Evolutionary conservation across 2,113 vertebrate genomes (phyloP).

Genomic region (Rhinopomastus cyanomelas): DNA sequence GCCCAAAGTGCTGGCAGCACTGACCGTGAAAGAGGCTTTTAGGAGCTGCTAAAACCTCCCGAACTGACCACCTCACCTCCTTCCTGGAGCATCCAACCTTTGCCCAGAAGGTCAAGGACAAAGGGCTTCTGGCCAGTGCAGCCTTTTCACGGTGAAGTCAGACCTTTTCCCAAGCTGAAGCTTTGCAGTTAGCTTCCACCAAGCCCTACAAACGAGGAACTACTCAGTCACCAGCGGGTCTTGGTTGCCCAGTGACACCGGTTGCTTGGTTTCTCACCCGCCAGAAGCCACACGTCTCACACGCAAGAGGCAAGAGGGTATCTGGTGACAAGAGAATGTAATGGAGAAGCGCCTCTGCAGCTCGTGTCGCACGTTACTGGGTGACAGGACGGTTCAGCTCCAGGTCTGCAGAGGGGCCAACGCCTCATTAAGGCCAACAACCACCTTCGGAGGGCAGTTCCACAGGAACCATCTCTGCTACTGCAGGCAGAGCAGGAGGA

Average conservation of each 20-base stretch:
- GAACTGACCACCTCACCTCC: background rate
- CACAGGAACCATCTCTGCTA: background rate
- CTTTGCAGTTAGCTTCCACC: background rate
- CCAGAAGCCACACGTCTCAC: background rate
- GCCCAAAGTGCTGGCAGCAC: no score
- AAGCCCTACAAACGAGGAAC: background rate
- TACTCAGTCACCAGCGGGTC: background rate
- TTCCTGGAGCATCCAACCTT: background rate
- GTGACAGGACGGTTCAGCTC: constrained; percentile 53
- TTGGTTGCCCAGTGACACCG: background rate
- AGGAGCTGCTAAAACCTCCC: background rate
- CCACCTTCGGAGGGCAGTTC: constrained; percentile 18
- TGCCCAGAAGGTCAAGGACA: background rate
- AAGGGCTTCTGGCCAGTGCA: background rate
- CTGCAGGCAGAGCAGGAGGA: no score
- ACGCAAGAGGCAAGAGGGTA: background rate
- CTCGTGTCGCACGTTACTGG: background rate
- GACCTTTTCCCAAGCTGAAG: background rate
- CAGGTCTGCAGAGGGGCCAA: constrained; percentile 34
- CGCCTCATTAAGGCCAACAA: constrained; percentile 50
- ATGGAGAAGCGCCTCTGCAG: constrained; percentile 41
- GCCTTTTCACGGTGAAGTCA: background rate
- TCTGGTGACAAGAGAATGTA: constrained; percentile 46
- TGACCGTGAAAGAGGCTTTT: no score
- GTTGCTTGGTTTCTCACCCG: constrained; percentile 25